Evolutionary conservation across 2,797 vertebrate species (phyloP).

Genomic region (Leontocebus nigricollis): DNA sequence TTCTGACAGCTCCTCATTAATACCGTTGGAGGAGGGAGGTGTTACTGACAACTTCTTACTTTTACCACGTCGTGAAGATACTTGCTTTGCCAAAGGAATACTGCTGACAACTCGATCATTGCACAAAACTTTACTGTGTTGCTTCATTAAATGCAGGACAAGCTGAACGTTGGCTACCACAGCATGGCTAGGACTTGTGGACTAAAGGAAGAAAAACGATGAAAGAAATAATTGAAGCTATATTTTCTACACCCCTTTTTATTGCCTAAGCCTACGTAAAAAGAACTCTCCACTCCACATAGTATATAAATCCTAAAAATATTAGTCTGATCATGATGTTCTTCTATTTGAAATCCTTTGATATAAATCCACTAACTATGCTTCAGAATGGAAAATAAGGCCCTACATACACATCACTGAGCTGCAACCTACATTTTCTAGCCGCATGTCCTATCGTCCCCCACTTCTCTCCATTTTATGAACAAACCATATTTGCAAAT

Average conservation of each 20-base stretch:
- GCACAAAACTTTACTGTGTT: conserved; percentile 94
- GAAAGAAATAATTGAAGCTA: neutral
- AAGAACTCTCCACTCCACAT: neutral
- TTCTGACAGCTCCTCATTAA: conserved; percentile 91
- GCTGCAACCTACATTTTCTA: neutral
- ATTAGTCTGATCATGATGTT: neutral
- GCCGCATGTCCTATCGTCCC: neutral
- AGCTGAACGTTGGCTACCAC: conserved; percentile 97
- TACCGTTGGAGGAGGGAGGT: conserved; percentile 77
- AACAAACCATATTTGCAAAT: neutral
- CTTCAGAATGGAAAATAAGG: neutral
- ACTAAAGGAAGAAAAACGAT: conserved; percentile 83
- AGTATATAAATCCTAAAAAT: neutral
- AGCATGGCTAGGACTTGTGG: conserved; percentile 94
- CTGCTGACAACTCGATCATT: conserved; percentile 90
- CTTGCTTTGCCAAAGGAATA: conserved; percentile 75
- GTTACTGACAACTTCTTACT: conserved; percentile 71
- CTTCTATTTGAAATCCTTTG: neutral
- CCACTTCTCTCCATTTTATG: neutral
- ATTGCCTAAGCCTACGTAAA: neutral
- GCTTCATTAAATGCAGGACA: conserved; percentile 95
- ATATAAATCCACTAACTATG: neutral
- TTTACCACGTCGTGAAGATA: conserved; percentile 47
- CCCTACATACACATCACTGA: neutral
- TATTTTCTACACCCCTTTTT: neutral